Evolutionary conservation across 2,888 invertebrate species (phyloP).

Genomic region (Pecten maximus): DNA sequence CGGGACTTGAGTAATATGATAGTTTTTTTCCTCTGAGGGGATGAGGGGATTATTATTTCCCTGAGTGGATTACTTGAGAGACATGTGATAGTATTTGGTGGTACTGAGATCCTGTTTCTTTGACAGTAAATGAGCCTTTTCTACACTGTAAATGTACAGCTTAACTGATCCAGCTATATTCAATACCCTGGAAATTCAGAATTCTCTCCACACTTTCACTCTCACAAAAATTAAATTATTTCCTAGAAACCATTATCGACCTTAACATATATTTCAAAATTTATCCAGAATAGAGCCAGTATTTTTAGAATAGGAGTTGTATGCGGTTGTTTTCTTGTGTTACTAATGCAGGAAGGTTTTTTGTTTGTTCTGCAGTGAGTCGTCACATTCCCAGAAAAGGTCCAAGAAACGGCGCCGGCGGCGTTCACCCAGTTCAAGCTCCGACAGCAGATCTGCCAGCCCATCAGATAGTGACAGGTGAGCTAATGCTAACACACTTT

Average conservation of each 20-base stretch:
- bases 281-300: neutral
- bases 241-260: neutral
- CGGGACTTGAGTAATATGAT: no score
- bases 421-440: conserved; percentile 62
- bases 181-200: neutral
- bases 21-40: no score
- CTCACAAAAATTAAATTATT: neutral
- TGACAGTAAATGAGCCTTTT: neutral
- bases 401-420: conserved; percentile 62
- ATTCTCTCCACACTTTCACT: neutral
- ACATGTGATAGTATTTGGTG: neutral
- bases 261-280: neutral
- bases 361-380: conserved; percentile 53
- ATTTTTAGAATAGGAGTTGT: neutral
- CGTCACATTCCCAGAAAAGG: conserved; percentile 57
- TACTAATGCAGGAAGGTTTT: neutral
- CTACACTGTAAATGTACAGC: neutral
- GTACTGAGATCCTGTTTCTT: neutral
- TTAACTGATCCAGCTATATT: neutral
- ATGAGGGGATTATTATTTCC: no score
- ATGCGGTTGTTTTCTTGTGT: neutral
- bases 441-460: conserved; percentile 58
- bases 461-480: conserved; percentile 63
- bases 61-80: neutral
- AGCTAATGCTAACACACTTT: neutral